Evolutionary conservation across 1,140 invertebrate species (phyloP), one percentile per base, ranked within the genome.

Genomic region (Camponotus pennsylvanicus): DNA sequence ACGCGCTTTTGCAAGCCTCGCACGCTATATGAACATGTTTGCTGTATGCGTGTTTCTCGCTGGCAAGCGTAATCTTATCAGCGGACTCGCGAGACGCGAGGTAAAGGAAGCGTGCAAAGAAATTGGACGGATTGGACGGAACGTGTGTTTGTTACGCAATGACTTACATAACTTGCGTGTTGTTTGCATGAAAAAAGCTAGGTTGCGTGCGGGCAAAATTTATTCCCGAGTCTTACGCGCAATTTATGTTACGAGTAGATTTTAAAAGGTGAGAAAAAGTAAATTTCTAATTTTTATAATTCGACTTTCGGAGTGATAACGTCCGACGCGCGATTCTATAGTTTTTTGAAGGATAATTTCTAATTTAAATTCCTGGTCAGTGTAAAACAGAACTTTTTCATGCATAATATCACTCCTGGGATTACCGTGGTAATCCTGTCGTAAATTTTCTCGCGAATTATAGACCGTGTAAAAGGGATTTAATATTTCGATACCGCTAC

Each of bases 381-480:
- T 40, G 55, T 69, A 79, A 69, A 69, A 79, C 77, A 79, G 63
- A 69, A 69, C 42, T 79, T 69, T 64, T 79, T 52, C 52, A 69
- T 52, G 45, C 45, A 52, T 67, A 66, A 78, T 78, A 67, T 78
- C 59, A 45, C 61, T 21, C 61, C 18, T n/a, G 27, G 61, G 27
- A 78, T 78, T 66, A 78, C 42, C 27, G 59, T 49, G 61, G 15
- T 78, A 66, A 78, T 78, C 61, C 76, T 66, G 42, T 78, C 76
- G 61, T 67, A 78, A 78, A 78, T 66, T 78, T 78, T 37, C 76
- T 66, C 76, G 61, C 76, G 18, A 78, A 78, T 78, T 78, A 78
- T 66, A 78, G 27, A 66, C 61, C 40, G 27, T 45, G 42, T 64
- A 66, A 67, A 66, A 66, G 76, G 61, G 59, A 66, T 66, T 76